Conservation (phyloP, 1,140 invertebrate genomes). For the Phocides pigmalion region DNA sequence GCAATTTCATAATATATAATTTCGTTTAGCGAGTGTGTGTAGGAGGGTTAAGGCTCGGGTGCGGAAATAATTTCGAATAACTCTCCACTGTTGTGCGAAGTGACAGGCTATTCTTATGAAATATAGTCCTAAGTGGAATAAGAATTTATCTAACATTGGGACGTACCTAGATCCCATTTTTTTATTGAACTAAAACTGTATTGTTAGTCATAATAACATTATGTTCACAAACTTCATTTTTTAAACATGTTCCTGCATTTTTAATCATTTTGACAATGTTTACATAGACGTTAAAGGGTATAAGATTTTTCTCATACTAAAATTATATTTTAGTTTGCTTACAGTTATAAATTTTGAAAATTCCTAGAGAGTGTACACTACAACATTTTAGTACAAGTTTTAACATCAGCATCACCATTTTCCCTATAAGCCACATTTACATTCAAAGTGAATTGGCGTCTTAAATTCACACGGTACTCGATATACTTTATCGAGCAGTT, state of each 20-base stretch:
- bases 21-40: slow-evolving; percentile 31
- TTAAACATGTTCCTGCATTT: no score
- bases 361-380: background rate
- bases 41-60: slow-evolving; percentile 23
- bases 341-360: no score
- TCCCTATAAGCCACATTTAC: background rate
- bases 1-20: slow-evolving; percentile 43
- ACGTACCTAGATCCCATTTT: slow-evolving; percentile 9
- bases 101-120: slow-evolving; percentile 30
- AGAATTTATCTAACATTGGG: slow-evolving; percentile 17
- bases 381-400: background rate
- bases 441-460: background rate
- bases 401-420: background rate
- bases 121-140: slow-evolving; percentile 24
- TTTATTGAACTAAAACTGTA: slow-evolving; percentile 6
- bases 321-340: no score
- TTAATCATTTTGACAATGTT: no score
- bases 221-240: no score
- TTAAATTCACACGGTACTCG: background rate
- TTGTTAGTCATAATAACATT: slow-evolving; percentile 3
- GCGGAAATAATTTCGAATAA: slow-evolving; percentile 33
- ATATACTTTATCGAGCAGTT: slow-evolving; percentile 6
- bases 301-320: no score
- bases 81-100: slow-evolving; percentile 30
- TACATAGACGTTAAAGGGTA: no score